Conservation (phyloP, 2,888 invertebrate genomes). For the Embidobia sp. region DNA sequence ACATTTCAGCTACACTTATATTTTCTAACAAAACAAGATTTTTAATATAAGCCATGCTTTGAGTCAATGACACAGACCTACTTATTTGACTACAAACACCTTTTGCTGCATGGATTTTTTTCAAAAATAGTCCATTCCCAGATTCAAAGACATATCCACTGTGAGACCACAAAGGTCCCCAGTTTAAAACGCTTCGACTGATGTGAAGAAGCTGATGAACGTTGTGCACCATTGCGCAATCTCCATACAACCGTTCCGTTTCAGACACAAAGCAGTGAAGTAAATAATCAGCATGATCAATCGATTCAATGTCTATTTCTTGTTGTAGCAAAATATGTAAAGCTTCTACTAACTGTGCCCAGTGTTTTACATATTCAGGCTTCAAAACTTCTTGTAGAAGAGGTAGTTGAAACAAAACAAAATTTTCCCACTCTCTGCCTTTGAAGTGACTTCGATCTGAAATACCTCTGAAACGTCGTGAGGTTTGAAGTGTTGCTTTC, state of each 20-base stretch:
- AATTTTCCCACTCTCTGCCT: slow-evolving; percentile 12
- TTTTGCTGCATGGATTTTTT: slow-evolving; percentile 5
- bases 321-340: slow-evolving; percentile 1
- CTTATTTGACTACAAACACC: slow-evolving; percentile 7
- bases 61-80: not conserved
- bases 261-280: not conserved
- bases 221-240: not conserved
- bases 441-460: not conserved
- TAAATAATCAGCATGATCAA: not conserved
- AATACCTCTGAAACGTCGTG: not conserved
- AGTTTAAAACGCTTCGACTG: not conserved
- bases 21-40: not conserved
- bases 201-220: not conserved
- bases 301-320: not conserved
- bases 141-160: slow-evolving; percentile 5
- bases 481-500: not conserved
- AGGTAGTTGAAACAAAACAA: not conserved
- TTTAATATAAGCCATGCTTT: not conserved
- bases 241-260: not conserved
- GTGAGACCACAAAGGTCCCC: slow-evolving; percentile 1
- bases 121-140: not conserved
- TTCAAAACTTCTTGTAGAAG: slow-evolving; percentile 3
- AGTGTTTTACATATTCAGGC: not conserved
- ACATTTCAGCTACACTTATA: slow-evolving; percentile 2
- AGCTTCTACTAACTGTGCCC: slow-evolving; percentile 4